phyloP scores from a whole-genome alignment of 2,113 vertebrate species.

The Mobula birostris region DNA sequence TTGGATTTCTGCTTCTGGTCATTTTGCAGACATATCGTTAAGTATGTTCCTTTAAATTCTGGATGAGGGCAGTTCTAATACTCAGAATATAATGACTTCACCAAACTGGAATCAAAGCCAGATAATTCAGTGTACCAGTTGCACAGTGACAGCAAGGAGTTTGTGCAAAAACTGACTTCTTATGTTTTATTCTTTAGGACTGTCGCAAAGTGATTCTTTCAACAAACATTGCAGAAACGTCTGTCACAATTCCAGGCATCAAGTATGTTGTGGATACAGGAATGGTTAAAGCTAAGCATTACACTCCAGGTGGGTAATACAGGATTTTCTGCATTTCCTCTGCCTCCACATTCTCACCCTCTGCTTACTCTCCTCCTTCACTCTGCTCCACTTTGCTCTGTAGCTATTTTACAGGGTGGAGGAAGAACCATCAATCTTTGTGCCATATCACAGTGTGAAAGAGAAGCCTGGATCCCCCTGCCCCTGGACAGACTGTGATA shows the following conservation, averaged over 20 bases:
- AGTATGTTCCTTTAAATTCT: not conserved
- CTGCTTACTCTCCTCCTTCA: too few species aligned
- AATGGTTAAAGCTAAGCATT: constrained; percentile 97
- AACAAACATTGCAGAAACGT: constrained; percentile 95
- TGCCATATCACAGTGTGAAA: too few species aligned
- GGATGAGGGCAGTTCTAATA: not conserved
- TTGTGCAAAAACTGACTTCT: not conserved
- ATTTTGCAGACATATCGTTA: not conserved
- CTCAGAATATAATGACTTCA: not conserved
- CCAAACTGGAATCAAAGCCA: not conserved
- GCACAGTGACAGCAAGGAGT: too few species aligned
- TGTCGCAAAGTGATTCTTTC: constrained; percentile 90
- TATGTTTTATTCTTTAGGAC: constrained; percentile 56
- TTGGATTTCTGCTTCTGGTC: not conserved
- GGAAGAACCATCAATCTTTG: too few species aligned
- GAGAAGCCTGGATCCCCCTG: too few species aligned
- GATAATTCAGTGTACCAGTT: not conserved
- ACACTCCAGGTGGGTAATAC: constrained; percentile 75
- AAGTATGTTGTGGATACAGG: constrained; percentile 91
- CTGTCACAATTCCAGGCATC: constrained; percentile 88
- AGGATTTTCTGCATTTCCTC: too few species aligned
- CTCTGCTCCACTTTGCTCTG: not conserved
- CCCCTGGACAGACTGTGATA: too few species aligned
- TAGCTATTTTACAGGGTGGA: too few species aligned
- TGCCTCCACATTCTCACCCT: not conserved